Conservation (phyloP, 1,140 invertebrate genomes). For the Idris sp. region DNA sequence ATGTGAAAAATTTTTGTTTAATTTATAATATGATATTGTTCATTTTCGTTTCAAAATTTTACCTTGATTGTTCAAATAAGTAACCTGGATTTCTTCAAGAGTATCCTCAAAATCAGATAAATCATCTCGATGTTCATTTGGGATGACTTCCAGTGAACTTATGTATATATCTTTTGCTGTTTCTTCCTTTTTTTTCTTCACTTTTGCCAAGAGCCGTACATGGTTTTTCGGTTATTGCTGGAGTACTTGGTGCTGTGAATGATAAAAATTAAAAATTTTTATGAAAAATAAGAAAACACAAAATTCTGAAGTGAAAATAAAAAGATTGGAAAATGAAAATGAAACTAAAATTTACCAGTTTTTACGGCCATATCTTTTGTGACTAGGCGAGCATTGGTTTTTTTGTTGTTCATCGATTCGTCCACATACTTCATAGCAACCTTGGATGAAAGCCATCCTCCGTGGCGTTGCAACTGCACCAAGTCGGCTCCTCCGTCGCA, state of each 20-base stretch:
- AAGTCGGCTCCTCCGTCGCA: conserved; percentile 10
- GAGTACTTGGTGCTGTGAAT: not conserved
- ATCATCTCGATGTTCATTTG: not conserved
- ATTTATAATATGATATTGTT: not conserved
- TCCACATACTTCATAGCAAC: conserved; percentile 22
- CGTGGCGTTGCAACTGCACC: not conserved
- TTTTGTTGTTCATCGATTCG: conserved; percentile 15
- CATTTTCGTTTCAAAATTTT: no score
- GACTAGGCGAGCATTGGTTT: not conserved
- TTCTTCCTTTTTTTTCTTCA: not conserved
- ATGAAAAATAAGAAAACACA: not conserved
- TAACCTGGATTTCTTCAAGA: conserved; percentile 8
- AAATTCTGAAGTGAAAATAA: not conserved
- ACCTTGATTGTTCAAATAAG: not conserved
- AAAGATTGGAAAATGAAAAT: not conserved
- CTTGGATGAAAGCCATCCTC: conserved; percentile 6
- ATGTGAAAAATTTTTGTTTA: not conserved
- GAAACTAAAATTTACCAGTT: not conserved
- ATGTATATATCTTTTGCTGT: not conserved
- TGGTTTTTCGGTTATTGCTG: not conserved
- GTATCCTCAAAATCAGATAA: not conserved
- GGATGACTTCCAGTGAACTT: conserved; percentile 7
- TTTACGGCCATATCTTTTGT: not conserved
- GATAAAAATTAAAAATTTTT: conserved; percentile 8
- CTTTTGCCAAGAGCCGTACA: not conserved